Conservation (phyloP, 92 coral and sea anemone species). For the Phenganax subtilis region DNA sequence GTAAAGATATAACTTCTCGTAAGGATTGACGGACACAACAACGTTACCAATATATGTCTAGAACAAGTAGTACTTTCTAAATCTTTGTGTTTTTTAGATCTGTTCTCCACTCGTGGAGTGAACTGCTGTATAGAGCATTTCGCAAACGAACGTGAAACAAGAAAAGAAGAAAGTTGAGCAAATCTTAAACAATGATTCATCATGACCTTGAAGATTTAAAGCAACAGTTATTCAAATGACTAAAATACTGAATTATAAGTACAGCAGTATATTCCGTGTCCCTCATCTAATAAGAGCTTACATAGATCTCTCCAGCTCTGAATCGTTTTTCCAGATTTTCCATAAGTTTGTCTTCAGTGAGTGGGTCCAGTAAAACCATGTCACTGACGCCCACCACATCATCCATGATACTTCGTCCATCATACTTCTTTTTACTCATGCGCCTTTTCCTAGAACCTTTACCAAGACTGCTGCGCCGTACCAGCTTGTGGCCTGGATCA, state of each 20-base stretch:
- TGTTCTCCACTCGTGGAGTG: too few relatives aligned
- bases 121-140: too few relatives aligned
- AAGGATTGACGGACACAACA: constrained; percentile 95
- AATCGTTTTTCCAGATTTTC: constrained; percentile 93
- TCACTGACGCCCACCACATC: constrained; percentile 98
- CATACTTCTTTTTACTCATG: constrained; percentile 53
- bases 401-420: constrained; percentile 91
- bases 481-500: constrained; percentile 44
- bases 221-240: background rate
- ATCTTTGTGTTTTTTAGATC: background rate
- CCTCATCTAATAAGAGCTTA: constrained; percentile 43
- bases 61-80: background rate
- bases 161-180: too few relatives aligned
- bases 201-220: too few relatives aligned
- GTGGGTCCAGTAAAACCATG: constrained; percentile 87
- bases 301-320: constrained; percentile 93
- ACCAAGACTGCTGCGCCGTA: constrained; percentile 56
- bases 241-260: background rate
- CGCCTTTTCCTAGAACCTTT: constrained; percentile 47
- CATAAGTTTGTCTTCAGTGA: constrained; percentile 87
- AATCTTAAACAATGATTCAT: too few relatives aligned
- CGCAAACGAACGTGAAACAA: too few relatives aligned
- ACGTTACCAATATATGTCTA: constrained; percentile 98
- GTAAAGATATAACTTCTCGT: constrained; percentile 79
- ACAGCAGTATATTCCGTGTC: background rate